A percentile compares a stretch with the other conserved stretches of the same genome.
Evolutionary conservation across 1,140 invertebrate species (phyloP).

Genomic region (Heliconius melpomene): DNA sequence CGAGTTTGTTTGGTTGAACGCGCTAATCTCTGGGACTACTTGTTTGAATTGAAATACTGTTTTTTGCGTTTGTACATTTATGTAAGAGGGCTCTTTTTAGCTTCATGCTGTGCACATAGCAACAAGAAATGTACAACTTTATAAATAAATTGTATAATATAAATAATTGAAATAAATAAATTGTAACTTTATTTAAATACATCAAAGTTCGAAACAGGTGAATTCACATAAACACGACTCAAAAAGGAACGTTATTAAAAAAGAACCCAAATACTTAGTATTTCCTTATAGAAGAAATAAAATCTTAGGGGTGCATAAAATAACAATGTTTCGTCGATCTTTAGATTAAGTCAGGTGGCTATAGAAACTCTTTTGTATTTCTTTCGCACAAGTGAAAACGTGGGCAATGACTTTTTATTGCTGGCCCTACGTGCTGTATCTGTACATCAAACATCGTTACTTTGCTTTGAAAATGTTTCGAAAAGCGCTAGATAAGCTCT

Average conservation of each 20-base stretch:
- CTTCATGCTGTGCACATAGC: no score
- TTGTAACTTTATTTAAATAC: not conserved
- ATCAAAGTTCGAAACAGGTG: conserved; percentile 7
- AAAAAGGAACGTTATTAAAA: conserved; percentile 51
- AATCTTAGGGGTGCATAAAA: conserved; percentile 64
- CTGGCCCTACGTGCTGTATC: conserved; percentile 14
- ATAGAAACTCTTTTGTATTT: conserved; percentile 37
- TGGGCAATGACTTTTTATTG: conserved; percentile 36
- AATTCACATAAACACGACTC: not conserved
- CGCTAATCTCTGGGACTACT: no score
- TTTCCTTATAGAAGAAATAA: conserved; percentile 54
- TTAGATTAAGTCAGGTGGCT: conserved; percentile 42
- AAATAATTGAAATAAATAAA: no score
- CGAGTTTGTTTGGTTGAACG: no score
- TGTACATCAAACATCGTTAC: conserved; percentile 10
- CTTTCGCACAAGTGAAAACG: conserved; percentile 29
- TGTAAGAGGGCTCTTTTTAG: no score
- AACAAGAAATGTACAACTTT: no score
- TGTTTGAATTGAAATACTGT: no score
- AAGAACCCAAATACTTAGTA: conserved; percentile 49
- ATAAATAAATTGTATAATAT: no score
- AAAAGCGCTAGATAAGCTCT: not conserved
- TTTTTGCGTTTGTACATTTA: no score
- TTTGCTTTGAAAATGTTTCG: conserved; percentile 10
- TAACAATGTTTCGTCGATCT: conserved; percentile 54